These are phyloP conservation scores for Pocota personata DNA, from an alignment of 2,888 invertebrate species.

Conservation along the genomic window DNA sequence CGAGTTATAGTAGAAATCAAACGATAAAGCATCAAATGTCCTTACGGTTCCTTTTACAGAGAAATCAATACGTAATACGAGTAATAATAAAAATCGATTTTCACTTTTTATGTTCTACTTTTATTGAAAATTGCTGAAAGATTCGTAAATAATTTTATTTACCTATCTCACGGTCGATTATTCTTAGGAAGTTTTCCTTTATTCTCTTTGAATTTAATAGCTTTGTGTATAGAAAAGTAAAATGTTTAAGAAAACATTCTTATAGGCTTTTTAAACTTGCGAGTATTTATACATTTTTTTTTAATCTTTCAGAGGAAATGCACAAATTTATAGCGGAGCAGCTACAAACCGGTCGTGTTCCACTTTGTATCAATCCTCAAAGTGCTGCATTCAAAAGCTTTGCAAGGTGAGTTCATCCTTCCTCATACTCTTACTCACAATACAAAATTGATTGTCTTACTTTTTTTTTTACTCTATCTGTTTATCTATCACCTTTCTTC, in stretches of 20 bases:
- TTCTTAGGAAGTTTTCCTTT: not conserved
- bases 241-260: no score
- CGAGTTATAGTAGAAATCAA: not conserved
- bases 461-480: slow-evolving; percentile 20
- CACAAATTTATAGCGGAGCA: slow-evolving; percentile 99
- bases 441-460: slow-evolving; percentile 2
- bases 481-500: slow-evolving; percentile 35
- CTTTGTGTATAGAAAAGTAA: not conserved
- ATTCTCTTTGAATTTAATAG: not conserved
- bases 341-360: slow-evolving; percentile 96
- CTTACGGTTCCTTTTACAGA: no score
- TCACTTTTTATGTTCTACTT: not conserved
- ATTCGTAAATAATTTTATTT: slow-evolving; percentile 18
- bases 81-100: not conserved
- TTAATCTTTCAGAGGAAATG: slow-evolving; percentile 93
- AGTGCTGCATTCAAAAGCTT: slow-evolving; percentile 99
- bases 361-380: slow-evolving; percentile 99
- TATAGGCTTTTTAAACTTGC: no score
- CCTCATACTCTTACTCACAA: not conserved
- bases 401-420: slow-evolving; percentile 93
- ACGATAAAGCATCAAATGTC: not conserved
- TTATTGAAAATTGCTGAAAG: not conserved
- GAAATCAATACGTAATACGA: slow-evolving; percentile 14
- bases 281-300: not conserved
- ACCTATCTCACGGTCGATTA: not conserved